phyloP scores from a whole-genome alignment of 1,140 invertebrate genomes.

The Drosophila bocqueti region DNA sequence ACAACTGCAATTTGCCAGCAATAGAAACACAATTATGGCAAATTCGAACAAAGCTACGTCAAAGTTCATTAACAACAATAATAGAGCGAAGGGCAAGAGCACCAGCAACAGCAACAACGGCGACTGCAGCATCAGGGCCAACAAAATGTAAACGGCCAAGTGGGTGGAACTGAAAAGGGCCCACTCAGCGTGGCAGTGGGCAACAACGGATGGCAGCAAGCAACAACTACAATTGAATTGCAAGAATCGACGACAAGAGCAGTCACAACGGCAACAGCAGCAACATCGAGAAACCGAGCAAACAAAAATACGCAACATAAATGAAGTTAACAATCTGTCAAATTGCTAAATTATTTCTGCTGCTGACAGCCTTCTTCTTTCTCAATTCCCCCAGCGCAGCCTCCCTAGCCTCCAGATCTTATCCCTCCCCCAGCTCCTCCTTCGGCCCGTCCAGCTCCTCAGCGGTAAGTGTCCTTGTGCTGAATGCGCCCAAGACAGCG shows the following conservation, averaged over 20 bases:
- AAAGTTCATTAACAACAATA: conserved; percentile 53
- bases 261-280: conserved; percentile 26
- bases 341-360: conserved; percentile 85
- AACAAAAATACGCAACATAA: conserved; percentile 79
- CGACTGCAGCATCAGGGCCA: conserved; percentile 38
- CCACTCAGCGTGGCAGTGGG: conserved; percentile 47
- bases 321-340: conserved; percentile 85
- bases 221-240: conserved; percentile 17
- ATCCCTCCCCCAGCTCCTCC: conserved; percentile 11
- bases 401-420: conserved; percentile 20
- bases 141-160: conserved; percentile 66
- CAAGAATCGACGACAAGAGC: conserved; percentile 21
- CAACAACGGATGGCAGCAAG: conserved; percentile 26
- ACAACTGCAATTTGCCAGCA: conserved; percentile 44
- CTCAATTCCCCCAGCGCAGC: conserved; percentile 67
- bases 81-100: conserved; percentile 21
- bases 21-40: conserved; percentile 63
- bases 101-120: conserved; percentile 17
- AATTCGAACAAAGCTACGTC: conserved; percentile 42
- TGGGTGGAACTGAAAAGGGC: conserved; percentile 46
- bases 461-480: conserved; percentile 40
- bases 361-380: conserved; percentile 84
- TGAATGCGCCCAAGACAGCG: conserved; percentile 47
- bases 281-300: conserved; percentile 48
- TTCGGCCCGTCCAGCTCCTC: conserved; percentile 15